Base-by-base conservation (phyloP, 2,797 vertebrate species). In the Distichodus sexfasciatus region DNA sequence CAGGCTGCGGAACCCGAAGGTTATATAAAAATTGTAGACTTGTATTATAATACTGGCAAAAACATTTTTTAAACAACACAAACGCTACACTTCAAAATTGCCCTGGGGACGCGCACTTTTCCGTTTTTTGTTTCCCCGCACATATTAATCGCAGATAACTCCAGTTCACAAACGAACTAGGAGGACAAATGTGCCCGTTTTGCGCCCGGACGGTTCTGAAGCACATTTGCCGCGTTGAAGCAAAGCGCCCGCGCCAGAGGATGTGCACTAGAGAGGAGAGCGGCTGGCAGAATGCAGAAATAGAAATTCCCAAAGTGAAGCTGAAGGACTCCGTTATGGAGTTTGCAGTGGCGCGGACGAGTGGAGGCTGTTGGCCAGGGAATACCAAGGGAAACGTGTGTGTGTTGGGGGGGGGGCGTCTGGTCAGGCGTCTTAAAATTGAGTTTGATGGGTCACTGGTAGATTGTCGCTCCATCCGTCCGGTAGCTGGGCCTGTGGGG, bases 401-500 rank as follows among this genome's bases (percentile, higher is more conserved):
- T 5, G 2, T n/a, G n/a, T n/a, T n/a, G n/a, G n/a, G n/a, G n/a
- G n/a, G n/a, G n/a, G n/a, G n/a, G n/a, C n/a, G n/a, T n/a, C n/a
- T n/a, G n/a, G 11, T 8, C 23, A 26, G 36, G n/a, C 36, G 14
- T 59, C 24, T 59, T 41, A 17, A 43, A 17, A 14, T 29, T 43
- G 23, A 15, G 21, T 59, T 26, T 43, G 24, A 59, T 5, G n/a
- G 12, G 38, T 59, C 57, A 59, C 21, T 41, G 57, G 29, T 8
- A 43, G 7, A 4, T 43, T 38, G 43, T 23, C 17, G 28, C 24
- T 38, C 19, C 36, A n/a, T 41, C 23, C 29, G 23, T 5, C 38
- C 36, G 29, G 57, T 38, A 59, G 38, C 57, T 41, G 38, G 43
- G 55, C 55, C 55, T 59, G 33, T 15, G 82, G 83, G 85, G 84